Evolutionary conservation across 2,113 vertebrate genomes (phyloP).

Genomic region (Engystomops pustulosus): DNA sequence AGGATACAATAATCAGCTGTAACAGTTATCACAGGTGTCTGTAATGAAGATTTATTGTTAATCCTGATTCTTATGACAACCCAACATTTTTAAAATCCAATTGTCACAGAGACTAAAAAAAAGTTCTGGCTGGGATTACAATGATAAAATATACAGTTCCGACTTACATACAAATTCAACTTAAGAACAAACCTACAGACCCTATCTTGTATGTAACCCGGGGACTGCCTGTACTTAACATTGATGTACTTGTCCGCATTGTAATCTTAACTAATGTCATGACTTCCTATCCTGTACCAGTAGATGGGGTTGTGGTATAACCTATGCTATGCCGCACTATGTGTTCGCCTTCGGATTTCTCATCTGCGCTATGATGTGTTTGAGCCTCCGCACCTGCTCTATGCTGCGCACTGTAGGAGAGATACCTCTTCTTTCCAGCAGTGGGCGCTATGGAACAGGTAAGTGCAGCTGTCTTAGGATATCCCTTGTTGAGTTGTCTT

Average conservation of each 20-base stretch:
- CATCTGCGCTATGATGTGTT: neutral
- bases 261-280: neutral
- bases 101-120: no score
- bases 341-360: neutral
- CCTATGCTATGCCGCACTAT: neutral
- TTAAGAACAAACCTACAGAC: no score
- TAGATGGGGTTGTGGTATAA: constrained; percentile 34
- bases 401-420: neutral
- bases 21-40: no score
- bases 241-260: neutral
- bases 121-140: no score
- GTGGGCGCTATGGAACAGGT: constrained; percentile 19
- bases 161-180: no score
- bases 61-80: no score
- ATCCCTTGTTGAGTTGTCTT: neutral
- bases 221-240: no score
- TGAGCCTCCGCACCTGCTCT: neutral
- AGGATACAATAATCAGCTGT: no score
- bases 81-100: no score
- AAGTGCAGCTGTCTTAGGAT: neutral
- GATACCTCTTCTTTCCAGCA: neutral
- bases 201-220: no score
- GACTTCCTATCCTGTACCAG: neutral
- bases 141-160: no score
- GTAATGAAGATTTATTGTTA: no score